Evolutionary conservation across 2,797 vertebrate genomes (phyloP), one percentile per base, ranked within the genome.

Genomic region (Hylomyscus alleni): DNA sequence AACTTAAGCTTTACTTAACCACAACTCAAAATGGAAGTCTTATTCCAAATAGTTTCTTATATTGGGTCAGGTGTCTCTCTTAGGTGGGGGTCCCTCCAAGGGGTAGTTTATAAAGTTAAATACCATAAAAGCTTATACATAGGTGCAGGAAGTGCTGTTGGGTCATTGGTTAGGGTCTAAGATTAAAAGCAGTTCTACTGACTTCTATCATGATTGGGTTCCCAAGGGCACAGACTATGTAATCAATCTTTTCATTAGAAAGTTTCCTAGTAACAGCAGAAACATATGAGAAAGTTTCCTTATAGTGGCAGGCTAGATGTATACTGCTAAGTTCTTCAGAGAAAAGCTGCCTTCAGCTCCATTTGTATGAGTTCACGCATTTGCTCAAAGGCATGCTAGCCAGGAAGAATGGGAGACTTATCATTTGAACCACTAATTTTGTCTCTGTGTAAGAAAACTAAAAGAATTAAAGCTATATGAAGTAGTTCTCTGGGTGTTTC

Each of bases 391-490:
- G 12, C 62, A 6, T 26, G 58, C 34, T 50, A 85, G 52, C 50
- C 93, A 69, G 22, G 92, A 95, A 77, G 29, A 86, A 85, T 4
- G 84, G 90, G 73, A 44, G 47, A 52, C 52, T 94, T 96, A 72
- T 37, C 29, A 91, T 77, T 72, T 92, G 78, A 91, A 88, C 65
- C 47, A 47, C 14, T 69, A 75, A 2, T 56, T 97, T 69, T 92
- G 62, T 56, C 60, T 77, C 83, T 3, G 11, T 83, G 58, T 76
- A 93, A 90, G 22, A 29, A 94, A 29, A 69, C 44, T 89, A 69
- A 90, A 93, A 88, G 24, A 86, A 31, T 8, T 50, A 80, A 1
- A 83, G n/a, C 54, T 56, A 73, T 37, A 37, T 17, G 20, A 72
- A 4, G 29, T 60, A 12, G 29, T 90, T 94, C 83, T 80, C 47